Percentiles rank a stretch among this genome's conserved stretches.
Conservation (phyloP, 30 jellyfish, hydroid and myxozoan genomes). For the Sanderia malayensis region DNA sequence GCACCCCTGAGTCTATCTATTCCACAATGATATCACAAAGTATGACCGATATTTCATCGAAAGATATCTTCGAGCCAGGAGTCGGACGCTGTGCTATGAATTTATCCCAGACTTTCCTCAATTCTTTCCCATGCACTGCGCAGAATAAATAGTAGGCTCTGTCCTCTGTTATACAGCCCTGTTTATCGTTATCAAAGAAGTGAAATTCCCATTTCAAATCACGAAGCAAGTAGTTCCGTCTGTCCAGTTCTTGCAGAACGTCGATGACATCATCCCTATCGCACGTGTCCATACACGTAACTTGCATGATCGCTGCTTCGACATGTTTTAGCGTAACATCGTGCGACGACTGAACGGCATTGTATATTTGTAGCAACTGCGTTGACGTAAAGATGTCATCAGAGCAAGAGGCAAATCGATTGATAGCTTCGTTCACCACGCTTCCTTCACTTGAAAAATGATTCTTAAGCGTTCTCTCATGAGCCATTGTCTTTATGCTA, state of each 20-base stretch:
- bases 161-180: constrained; percentile 40
- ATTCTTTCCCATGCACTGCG: constrained; percentile 40
- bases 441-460: constrained; percentile 11
- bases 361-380: constrained; percentile 26
- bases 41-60: constrained; percentile 30
- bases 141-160: constrained; percentile 33
- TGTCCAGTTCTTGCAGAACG: constrained; percentile 50
- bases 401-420: constrained; percentile 37
- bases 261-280: constrained; percentile 24
- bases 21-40: constrained; percentile 33
- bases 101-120: constrained; percentile 22
- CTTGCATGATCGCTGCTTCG: constrained; percentile 42
- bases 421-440: constrained; percentile 38
- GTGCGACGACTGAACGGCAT: constrained; percentile 44
- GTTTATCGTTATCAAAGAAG: constrained; percentile 29
- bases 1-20: neutral
- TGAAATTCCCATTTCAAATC: constrained; percentile 66
- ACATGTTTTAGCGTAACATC: constrained; percentile 29
- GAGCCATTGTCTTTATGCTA: too few species aligned
- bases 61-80: constrained; percentile 36
- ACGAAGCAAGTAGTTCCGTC: constrained; percentile 38
- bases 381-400: constrained; percentile 34
- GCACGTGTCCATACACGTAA: constrained; percentile 24
- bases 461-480: too few species aligned
- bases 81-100: constrained; percentile 10